Base-by-base conservation (phyloP, 2,113 vertebrate species). In the Sturnus vulgaris region DNA sequence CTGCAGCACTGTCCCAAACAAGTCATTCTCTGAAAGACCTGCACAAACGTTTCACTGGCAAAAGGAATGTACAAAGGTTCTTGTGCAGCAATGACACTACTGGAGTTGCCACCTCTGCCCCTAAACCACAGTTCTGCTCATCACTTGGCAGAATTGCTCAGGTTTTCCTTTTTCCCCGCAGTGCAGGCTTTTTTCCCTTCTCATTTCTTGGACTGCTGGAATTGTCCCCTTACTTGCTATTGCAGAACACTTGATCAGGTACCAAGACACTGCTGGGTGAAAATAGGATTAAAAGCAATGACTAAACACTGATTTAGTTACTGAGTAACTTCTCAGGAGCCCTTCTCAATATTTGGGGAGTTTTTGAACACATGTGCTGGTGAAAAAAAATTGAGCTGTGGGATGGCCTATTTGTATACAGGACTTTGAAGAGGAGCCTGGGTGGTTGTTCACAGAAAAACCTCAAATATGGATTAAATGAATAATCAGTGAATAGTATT, bases 261-360 rank as follows among this genome's bases (percentile, higher is more conserved):
- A 75, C 28, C 25, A 9, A 35, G 15, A 8, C 53, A 4, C 35
- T 68, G 91, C 86, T 81, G 87, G 55, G 56, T 47, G 80, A 55
- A 75, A 92, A 24, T 47, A 15, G 59, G 3, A 6, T 57, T 75
- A 37, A 60, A 33, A 46, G 57, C 57, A n/a, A 2, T 76, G 89
- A 35, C 86, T 68, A 23, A 92, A 78, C 80, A 16, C 37, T 0
- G 9, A 56, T 31, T 44, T 92, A 44, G 91, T 96, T 95, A 96
- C 91, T 94, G 13, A 96, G 86, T 95, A 94, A 95, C 94, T 59
- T 59, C 52, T 40, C 10, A 2, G 60, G 42, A 92, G 39, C 46
- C 59, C 13, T 82, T 52, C 44, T 80, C 85, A 15, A 0, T 15
- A 0, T 59, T 14, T 49, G 4, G 7, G 20, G 57, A 25, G 35